These are phyloP conservation scores for Lagopus muta DNA, from an alignment of 2,113 vertebrate genomes.

Conservation along the genomic window DNA sequence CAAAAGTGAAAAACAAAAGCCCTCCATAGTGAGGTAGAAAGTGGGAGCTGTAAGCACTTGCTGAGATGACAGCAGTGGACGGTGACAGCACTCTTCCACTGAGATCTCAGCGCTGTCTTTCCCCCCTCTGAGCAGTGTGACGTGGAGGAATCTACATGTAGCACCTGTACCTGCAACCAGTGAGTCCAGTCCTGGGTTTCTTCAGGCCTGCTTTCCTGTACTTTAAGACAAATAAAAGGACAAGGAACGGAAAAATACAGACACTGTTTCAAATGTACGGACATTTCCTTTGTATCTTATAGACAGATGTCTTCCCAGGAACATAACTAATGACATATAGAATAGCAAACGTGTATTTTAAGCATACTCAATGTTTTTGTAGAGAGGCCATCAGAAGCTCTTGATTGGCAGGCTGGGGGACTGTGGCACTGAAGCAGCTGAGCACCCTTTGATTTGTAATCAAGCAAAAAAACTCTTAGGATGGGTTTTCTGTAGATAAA, in stretches of 20 bases:
- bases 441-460: neutral
- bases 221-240: neutral
- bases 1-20: neutral
- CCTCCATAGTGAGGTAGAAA: neutral
- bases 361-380: neutral
- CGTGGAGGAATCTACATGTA: neutral
- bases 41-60: neutral
- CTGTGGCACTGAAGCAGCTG: neutral
- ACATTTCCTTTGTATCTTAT: neutral
- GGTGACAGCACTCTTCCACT: neutral
- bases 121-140: too few species aligned
- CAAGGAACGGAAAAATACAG: neutral
- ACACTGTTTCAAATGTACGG: neutral
- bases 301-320: neutral
- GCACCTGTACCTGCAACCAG: rapidly evolving
- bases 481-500: neutral
- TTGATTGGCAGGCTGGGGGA: neutral
- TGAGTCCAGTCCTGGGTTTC: rapidly evolving
- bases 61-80: neutral
- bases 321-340: neutral
- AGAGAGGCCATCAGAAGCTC: neutral
- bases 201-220: neutral
- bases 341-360: neutral
- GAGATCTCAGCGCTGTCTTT: neutral
- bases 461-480: neutral